A percentile compares a stretch with the other conserved stretches of the same genome.
These are phyloP conservation scores for Acanthurus lineatus DNA, from an alignment of 2,797 vertebrate genomes.

Conservation along the genomic window DNA sequence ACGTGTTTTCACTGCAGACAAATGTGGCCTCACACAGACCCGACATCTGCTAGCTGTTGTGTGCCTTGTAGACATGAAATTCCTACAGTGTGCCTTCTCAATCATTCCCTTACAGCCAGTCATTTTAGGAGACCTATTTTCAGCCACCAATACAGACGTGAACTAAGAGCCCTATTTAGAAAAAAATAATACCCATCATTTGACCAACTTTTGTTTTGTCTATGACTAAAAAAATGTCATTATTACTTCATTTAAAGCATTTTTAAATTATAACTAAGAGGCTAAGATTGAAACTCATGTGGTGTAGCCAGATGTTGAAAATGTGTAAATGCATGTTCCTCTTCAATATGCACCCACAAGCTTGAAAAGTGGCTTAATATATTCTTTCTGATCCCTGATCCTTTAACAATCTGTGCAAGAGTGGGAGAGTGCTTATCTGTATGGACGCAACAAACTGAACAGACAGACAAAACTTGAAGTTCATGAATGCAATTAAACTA, in stretches of 20 bases:
- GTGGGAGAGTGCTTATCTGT: not conserved
- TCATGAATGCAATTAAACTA: not conserved
- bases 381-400: not conserved
- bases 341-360: not conserved
- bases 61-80: constrained; percentile 75
- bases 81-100: constrained; percentile 60
- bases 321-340: not conserved
- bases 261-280: too few relatives aligned
- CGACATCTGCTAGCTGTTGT: constrained; percentile 80
- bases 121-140: constrained; percentile 12
- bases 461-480: not conserved
- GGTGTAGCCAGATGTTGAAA: not conserved
- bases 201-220: not conserved
- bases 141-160: constrained; percentile 16
- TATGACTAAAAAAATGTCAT: not conserved
- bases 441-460: not conserved
- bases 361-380: too few relatives aligned
- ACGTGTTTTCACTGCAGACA: constrained; percentile 75
- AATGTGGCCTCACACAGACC: constrained; percentile 79
- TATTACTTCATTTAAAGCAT: not conserved
- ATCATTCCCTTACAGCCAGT: constrained; percentile 55
- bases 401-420: not conserved
- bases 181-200: not conserved
- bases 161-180: not conserved
- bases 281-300: too few relatives aligned